Evolutionary conservation across 2,113 vertebrate species (phyloP), one percentile per base, ranked within the genome.

Genomic region (Clarias macrocephalus): DNA sequence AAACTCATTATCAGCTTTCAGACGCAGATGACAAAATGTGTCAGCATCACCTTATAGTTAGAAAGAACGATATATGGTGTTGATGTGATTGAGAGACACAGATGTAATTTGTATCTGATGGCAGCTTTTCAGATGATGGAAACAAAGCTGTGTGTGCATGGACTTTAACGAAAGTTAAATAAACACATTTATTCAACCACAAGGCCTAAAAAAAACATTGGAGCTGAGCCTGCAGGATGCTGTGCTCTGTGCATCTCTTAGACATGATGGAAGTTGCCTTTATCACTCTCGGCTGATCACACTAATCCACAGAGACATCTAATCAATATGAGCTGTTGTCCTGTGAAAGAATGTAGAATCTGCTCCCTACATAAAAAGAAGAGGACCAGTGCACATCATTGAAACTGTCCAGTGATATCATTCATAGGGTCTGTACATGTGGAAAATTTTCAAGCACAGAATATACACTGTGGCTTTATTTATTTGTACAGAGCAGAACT

Each of bases 241-340:
- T 37, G 63, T 77, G 65, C 62, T 73, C 68, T 25, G 84, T 42
- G 65, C 42, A 60, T 63, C 62, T 86, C 89, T 56, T 62, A 83
- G 82, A 86, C 83, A 82, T 23, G 82, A 56, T 87, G 72, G 80
- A 89, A 85, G 83, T 86, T 87, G 83, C 79, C 63, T 87, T 90
- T 87, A 89, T 90, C 89, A 88, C 85, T 90, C 87, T 88, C 48
- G 73, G 57, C 83, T 88, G 79, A 88, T 90, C 87, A 87, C 68
- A 80, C 82, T 75, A 59, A 86, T 88, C 89, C 85, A 73, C 80
- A 85, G 88, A 83, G 88, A 85, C 89, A 88, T 80, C 80, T 87
- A 90, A 87, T 90, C 89, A 63, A 90, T 90, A 82, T 37, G 3
- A 60, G 84, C 75, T 79, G 79, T 83, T 89, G 66, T 63, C 68